phyloP scores from a whole-genome alignment of 2,888 invertebrate species.

The Patella pellucida region DNA sequence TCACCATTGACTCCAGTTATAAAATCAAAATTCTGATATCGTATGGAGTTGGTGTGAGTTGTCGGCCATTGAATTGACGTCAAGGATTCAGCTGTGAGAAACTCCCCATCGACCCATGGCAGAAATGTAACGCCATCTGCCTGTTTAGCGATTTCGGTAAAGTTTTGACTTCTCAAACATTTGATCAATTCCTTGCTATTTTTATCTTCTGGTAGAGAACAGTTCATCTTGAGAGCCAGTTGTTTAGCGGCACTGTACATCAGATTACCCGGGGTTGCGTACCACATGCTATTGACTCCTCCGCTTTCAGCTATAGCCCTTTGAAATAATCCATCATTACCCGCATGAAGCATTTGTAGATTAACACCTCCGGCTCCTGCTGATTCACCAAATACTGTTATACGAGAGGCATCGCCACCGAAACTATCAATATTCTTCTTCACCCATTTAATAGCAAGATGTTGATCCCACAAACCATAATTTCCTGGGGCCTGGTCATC shows the following conservation, averaged over 20 bases:
- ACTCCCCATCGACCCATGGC: no score
- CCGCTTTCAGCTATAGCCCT: constrained; percentile 51
- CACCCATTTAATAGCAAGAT: constrained; percentile 49
- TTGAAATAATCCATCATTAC: constrained; percentile 47
- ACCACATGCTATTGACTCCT: constrained; percentile 22
- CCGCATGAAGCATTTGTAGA: constrained; percentile 43
- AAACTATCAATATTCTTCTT: constrained; percentile 47
- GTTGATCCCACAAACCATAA: constrained; percentile 54
- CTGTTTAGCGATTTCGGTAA: no score
- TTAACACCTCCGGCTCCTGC: constrained; percentile 48
- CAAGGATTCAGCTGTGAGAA: no score
- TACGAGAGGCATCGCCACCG: constrained; percentile 40
- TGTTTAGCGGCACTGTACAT: not conserved
- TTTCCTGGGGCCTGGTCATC: constrained; percentile 50
- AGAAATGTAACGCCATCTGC: no score
- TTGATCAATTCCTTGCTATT: not conserved
- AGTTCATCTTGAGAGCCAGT: not conserved
- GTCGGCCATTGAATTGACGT: no score
- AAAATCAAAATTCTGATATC: no score
- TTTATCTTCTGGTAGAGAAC: not conserved
- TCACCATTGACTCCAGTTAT: no score
- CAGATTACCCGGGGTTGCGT: not conserved
- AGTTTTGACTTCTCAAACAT: not conserved
- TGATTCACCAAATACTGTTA: constrained; percentile 55
- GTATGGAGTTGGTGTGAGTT: no score